Evolutionary conservation across 1,140 invertebrate species (phyloP).

Genomic region (Drosophila tani): DNA sequence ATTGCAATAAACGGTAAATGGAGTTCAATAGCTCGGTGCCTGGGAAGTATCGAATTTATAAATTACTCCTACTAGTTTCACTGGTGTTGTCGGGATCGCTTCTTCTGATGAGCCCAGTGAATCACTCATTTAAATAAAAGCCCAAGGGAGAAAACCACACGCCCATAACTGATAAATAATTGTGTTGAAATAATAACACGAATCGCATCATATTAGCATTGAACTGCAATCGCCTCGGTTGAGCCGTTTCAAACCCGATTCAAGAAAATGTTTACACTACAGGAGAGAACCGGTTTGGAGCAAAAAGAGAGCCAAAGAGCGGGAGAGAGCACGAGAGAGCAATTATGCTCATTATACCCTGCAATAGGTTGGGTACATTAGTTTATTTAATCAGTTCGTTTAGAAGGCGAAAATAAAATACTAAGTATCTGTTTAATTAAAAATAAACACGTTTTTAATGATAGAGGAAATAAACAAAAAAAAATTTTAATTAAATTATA

Average conservation of each 20-base stretch:
- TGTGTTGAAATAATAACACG: constrained; percentile 9
- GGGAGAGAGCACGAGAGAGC: constrained; percentile 1
- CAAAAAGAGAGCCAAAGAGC: constrained; percentile 7
- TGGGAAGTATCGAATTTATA: constrained; percentile 6
- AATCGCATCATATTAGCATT: constrained; percentile 1
- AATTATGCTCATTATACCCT: constrained; percentile 32
- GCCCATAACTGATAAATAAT: constrained; percentile 1
- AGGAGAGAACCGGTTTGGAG: constrained; percentile 15
- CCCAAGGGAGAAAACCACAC: neutral
- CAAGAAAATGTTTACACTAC: constrained; percentile 12
- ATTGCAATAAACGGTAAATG: constrained; percentile 22
- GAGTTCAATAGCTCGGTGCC: neutral
- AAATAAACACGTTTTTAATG: too few relatives aligned
- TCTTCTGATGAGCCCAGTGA: constrained; percentile 3
- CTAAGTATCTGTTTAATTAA: too few relatives aligned
- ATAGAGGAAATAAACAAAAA: too few relatives aligned
- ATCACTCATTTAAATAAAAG: constrained; percentile 7
- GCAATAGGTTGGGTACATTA: neutral
- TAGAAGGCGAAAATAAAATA: too few relatives aligned
- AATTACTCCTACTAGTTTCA: neutral
- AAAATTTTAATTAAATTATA: too few relatives aligned
- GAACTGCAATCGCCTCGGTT: constrained; percentile 1
- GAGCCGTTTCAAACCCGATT: constrained; percentile 42
- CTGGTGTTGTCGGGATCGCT: neutral
- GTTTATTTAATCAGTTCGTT: neutral